Percentiles rank a stretch among this genome's conserved stretches.
Evolutionary conservation across 2,888 invertebrate genomes (phyloP).

Genomic region (Acanthosepion lycidas): DNA sequence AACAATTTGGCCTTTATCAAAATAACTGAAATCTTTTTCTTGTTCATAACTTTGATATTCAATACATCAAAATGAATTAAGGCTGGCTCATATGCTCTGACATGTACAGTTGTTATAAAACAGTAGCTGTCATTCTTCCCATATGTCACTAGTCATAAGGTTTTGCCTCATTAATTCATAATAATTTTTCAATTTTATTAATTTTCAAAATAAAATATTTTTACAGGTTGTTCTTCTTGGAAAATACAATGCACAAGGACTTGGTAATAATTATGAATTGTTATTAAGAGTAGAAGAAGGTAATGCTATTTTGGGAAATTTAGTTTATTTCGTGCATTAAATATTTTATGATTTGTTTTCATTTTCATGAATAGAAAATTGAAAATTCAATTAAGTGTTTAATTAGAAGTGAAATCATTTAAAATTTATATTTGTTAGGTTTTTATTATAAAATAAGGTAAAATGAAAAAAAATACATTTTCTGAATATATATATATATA

Average conservation of each 20-base stretch:
- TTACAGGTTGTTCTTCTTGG: constrained; percentile 86
- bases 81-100: too few relatives aligned
- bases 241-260: constrained; percentile 91
- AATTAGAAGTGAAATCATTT: neutral
- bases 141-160: too few relatives aligned
- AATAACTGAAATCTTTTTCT: too few relatives aligned
- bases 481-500: too few relatives aligned
- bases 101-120: too few relatives aligned
- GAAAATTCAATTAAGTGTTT: neutral
- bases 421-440: neutral
- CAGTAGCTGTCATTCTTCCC: too few relatives aligned
- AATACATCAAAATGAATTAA: too few relatives aligned
- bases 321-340: neutral
- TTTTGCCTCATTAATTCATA: too few relatives aligned
- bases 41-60: too few relatives aligned
- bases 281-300: constrained; percentile 88
- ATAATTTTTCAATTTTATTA: neutral
- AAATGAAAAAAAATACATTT: too few relatives aligned
- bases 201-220: constrained; percentile 24
- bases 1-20: too few relatives aligned
- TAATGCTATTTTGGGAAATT: constrained; percentile 51
- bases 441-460: neutral
- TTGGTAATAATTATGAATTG: constrained; percentile 87
- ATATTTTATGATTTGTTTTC: neutral
- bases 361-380: neutral